phyloP scores from a whole-genome alignment of 1,140 invertebrate species.

The Hesperophylax magnus region DNA sequence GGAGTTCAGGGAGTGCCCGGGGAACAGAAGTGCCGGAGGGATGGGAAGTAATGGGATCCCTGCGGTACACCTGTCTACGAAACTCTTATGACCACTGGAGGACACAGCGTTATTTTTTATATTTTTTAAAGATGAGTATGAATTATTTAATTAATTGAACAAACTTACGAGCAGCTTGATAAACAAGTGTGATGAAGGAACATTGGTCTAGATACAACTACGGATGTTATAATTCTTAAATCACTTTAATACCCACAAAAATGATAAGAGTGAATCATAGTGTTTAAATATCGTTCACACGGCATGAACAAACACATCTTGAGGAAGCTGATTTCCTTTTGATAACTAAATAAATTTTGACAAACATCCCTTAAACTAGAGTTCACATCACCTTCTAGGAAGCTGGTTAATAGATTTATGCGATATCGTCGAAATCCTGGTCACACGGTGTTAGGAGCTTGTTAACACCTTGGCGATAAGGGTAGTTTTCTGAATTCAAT shows the following conservation, averaged over 20 bases:
- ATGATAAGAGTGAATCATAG: no score
- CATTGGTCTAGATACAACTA: no score
- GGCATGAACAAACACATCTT: slow-evolving; percentile 18
- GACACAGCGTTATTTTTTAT: not conserved
- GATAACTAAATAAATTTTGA: slow-evolving; percentile 29
- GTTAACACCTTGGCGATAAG: not conserved
- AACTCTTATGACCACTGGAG: not conserved
- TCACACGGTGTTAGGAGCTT: slow-evolving; percentile 10
- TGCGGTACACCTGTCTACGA: slow-evolving; percentile 28
- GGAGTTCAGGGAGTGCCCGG: not conserved
- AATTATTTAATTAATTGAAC: no score
- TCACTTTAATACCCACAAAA: no score
- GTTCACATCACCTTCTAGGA: slow-evolving; percentile 19
- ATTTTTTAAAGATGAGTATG: not conserved
- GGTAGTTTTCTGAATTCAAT: not conserved
- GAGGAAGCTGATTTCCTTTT: slow-evolving; percentile 54
- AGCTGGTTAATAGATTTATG: not conserved
- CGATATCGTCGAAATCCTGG: not conserved
- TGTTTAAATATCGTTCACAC: not conserved
- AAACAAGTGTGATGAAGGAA: no score
- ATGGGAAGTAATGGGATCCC: not conserved
- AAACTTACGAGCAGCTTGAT: no score
- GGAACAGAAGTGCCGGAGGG: not conserved
- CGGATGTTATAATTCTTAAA: no score
- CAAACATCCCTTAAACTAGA: slow-evolving; percentile 43